Evolutionary conservation across 2,113 vertebrate genomes (phyloP), one percentile per base, ranked within the genome.

Genomic region (Pedionomus torquatus): DNA sequence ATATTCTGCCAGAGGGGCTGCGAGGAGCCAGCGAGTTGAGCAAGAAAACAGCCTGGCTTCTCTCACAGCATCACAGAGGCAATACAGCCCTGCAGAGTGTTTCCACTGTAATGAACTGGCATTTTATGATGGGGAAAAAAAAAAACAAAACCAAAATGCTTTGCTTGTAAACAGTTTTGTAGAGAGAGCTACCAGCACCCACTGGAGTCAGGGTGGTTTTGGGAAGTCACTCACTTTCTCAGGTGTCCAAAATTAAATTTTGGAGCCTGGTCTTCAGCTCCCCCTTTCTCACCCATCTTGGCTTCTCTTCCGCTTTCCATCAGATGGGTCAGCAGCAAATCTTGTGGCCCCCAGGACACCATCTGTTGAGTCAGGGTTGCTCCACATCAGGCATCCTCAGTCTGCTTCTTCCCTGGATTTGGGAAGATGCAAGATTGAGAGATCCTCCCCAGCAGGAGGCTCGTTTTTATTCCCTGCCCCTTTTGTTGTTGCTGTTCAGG

Each of bases 11-110:
- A 93, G 85, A 44, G 30, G 21, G 52, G 57, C 74, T 93, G 70
- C 2, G 5, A 76, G 78, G 39, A 94, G 92, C 90, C 94, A 95
- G 85, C 65, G 61, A 85, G 17, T 41, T 82, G 84, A 66, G 90
- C 64, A 96, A 93, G 93, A 90, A 91, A 85, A 31, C 43, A 90
- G 79, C 85, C 92, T 95, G 92, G 70, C 48, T 95, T 76, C 57
- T 85, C 74, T 91, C 90, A 91, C 76, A 51, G 92, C 0, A 0
- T 79, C 92, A 87, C 14, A 0, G 87, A 49, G 37, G 61, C 1
- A 0, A 88, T 31, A 79, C 46, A 95, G 44, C 41, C 89, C 95
- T 74, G 86, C 91, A 70, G 87, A 90, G 80, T 11, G 15, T 78
- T 95, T 80, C 91, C 80, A 87, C 95, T 95, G 91, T 83, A 72